Evolutionary conservation across 2,113 vertebrate genomes (phyloP), one percentile per base, ranked within the genome.

Genomic region (Cisticola juncidis): DNA sequence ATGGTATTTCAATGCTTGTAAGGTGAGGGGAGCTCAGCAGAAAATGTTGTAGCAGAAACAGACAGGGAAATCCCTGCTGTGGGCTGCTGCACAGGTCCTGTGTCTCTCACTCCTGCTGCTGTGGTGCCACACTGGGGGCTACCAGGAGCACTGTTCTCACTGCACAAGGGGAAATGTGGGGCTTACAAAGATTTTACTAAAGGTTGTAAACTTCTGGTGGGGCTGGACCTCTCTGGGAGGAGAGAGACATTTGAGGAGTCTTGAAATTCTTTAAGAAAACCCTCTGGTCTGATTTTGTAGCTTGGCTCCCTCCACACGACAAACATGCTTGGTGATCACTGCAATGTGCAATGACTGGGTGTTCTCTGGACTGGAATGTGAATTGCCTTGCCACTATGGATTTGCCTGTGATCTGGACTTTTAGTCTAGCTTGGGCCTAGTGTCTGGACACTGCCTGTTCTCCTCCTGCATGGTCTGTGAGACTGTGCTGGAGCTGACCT

Each of bases 111-210:
- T 38, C 26, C 0, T 3, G 26, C 2, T 21, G 24, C 8, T 44
- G 25, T 38, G 53, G 20, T 53, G 14, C 33, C 5, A 1, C 38
- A 47, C 47, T 68, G 48, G 6, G 24, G 29, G 17, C 45, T 53
- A 13, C 6, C 35, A 28, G 0, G 4, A 47, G 11, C 61, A 72
- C 44, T 0, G 0, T 35, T 20, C 29, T 29, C 28, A 19, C 11
- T 7, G 48, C 24, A 48, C 45, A n/a, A 20, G 9, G 26, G 36
- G 28, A 14, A 58, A 83, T 51, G 13, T n/a, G 6, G 17, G 24
- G 9, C 20, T 66, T 21, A 22, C 24, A 45, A 45, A 65, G 62
- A 31, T 61, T 61, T 88, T 57, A 36, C n/a, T 31, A n/a, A 62
- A 73, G 3, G 8, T 2, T 53, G 13, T n/a, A 10, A 65, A 66